Conservation (phyloP, 2,797 vertebrate genomes). For the Prionace glauca region DNA sequence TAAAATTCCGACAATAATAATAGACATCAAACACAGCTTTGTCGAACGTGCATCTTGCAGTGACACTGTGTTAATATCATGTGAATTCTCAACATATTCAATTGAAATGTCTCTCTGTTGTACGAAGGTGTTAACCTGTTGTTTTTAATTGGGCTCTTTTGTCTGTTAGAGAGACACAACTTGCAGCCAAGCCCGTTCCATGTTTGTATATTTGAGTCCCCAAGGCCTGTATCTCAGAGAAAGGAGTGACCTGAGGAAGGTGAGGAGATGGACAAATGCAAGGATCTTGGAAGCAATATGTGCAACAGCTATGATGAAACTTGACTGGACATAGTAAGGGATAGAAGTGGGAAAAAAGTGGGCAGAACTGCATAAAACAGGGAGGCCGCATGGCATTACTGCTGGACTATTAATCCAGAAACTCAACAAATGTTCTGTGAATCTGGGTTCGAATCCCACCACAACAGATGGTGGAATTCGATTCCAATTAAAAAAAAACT, state of each 20-base stretch:
- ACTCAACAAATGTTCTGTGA: too few species aligned
- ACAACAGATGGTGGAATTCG: too few species aligned
- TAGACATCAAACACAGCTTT: neutral
- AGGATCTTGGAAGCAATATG: neutral
- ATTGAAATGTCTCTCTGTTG: neutral
- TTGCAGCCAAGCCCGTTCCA: neutral
- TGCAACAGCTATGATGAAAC: neutral
- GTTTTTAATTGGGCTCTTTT: neutral
- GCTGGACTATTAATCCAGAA: too few species aligned
- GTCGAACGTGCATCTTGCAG: neutral
- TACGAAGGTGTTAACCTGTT: neutral
- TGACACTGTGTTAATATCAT: neutral
- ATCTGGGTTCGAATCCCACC: too few species aligned
- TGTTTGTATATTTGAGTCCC: neutral
- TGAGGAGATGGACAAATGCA: too few species aligned
- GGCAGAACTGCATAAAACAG: neutral
- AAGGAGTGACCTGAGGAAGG: neutral
- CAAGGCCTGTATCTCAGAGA: too few species aligned
- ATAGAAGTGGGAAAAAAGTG: neutral
- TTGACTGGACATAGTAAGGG: neutral
- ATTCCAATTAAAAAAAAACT: too few species aligned
- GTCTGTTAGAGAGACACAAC: neutral
- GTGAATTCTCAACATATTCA: neutral
- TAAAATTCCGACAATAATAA: too few species aligned
- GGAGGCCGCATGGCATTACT: too few species aligned